These are phyloP conservation scores for Myiotriccus ornatus DNA, from an alignment of 2,797 vertebrate species.

Conservation along the genomic window DNA sequence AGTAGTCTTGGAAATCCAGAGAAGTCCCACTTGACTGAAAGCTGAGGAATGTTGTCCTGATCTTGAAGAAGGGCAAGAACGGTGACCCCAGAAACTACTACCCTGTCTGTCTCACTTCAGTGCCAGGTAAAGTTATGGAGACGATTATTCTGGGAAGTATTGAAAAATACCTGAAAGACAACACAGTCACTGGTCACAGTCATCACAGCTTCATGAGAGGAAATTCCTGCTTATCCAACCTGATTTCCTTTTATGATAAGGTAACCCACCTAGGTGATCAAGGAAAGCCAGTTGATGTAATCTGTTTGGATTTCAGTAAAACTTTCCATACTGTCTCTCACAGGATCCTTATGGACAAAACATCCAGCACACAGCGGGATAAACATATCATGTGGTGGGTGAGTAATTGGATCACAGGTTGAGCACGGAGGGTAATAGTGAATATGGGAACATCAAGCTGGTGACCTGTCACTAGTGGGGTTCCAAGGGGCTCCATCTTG, in stretches of 20 bases:
- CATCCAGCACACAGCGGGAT: no score
- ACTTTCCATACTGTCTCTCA: neutral
- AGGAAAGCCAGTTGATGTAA: neutral
- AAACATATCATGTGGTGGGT: no score
- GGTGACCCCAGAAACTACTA: neutral
- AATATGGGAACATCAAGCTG: no score
- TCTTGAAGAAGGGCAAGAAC: neutral
- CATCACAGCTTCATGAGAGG: neutral
- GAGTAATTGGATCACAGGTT: no score
- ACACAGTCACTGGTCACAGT: neutral
- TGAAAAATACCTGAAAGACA: neutral
- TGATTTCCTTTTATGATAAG: neutral
- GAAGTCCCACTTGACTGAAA: neutral
- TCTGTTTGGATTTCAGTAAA: neutral
- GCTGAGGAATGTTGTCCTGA: neutral
- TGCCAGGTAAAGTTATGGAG: neutral
- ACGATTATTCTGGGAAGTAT: neutral
- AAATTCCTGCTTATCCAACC: neutral
- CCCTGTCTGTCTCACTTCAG: neutral
- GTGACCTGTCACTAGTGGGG: no score
- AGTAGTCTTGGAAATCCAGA: neutral
- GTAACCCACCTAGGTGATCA: neutral
- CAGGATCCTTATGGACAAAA: neutral
- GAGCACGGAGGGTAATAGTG: no score
- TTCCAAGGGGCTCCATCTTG: no score